These are phyloP conservation scores for Scrobipalpa costella DNA, from an alignment of 2,888 invertebrate species.

Conservation along the genomic window DNA sequence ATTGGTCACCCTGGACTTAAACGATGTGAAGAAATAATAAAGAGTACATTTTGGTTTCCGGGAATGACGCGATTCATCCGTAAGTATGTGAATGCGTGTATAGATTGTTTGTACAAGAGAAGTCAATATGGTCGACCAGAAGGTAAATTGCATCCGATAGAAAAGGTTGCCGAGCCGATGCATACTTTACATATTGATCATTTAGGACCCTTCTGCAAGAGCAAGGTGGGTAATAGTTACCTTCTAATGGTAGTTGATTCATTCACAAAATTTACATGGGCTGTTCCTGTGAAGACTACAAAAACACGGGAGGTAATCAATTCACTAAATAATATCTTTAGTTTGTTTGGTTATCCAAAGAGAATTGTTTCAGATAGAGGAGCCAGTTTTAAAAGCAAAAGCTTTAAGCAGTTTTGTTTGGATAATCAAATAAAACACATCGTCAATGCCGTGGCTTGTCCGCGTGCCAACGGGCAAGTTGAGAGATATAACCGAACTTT, in stretches of 20 bases:
- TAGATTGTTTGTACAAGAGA: constrained; percentile 7
- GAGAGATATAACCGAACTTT: constrained; percentile 3
- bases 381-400: no score
- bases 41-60: no score
- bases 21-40: no score
- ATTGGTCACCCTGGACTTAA: no score
- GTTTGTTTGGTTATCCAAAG: constrained; percentile 1
- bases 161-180: no score
- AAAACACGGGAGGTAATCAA: neutral
- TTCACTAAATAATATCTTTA: neutral
- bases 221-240: neutral
- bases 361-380: no score
- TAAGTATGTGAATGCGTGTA: neutral
- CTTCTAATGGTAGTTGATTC: constrained; percentile 5
- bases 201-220: neutral
- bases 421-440: neutral
- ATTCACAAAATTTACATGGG: constrained; percentile 8
- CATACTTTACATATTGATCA: no score
- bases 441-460: neutral
- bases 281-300: neutral
- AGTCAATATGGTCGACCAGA: neutral
- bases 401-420: neutral
- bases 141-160: no score
- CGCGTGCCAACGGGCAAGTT: constrained; percentile 1
- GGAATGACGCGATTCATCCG: neutral